Base-by-base conservation (phyloP, 2,888 invertebrate species). In the Andrena flavipes region DNA sequence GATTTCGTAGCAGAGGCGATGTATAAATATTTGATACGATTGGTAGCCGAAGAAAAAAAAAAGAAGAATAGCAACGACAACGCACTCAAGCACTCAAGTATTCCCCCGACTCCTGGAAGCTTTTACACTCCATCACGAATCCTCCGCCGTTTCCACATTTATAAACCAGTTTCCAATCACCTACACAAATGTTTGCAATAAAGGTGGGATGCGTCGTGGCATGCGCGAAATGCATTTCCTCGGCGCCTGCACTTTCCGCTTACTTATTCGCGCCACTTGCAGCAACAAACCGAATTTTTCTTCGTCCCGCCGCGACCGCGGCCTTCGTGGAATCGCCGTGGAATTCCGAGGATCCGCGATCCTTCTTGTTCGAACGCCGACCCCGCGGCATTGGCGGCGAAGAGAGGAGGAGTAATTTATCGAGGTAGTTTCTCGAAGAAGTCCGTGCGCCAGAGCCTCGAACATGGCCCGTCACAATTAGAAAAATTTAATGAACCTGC, bases 241-340 rank as follows among this genome's bases (percentile, higher is more conserved):
- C 35, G 72, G 35, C 48, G n/a, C n/a, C 29, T 60, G n/a, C 35
- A 30, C 56, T 49, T 48, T 26, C 35, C 30, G 42, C 30, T 62
- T 67, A 60, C 69, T 65, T 73, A 65, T 65, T 56, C 68, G 67
- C 49, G 42, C 42, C 51, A 26, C 23, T 60, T 20, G 20, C 51
- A 42, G 33, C 63, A 67, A 63, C 76, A 35, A 70, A 65, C 68
- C 33, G 51, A 83, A 83, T 83, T 83, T 83, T 74, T 82, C 56
- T 33, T 51, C 68, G 69, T 23, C 56, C 33, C 13, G 54, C 26
- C 74, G 33, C 48, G 54, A 29, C 26, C 20, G 23, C 49, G 56
- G 42, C 35, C 49, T 62, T 77, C 67, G 26, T 48, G 54, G 78
- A 74, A 82, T 84, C 71, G 62, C 8, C 7, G 3, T 42, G 82